Percentiles rank a stretch among this genome's conserved stretches.
These are phyloP conservation scores for Dendronephthya gigantea DNA, from an alignment of 64 coral and sea anemone species.

Conservation along the genomic window DNA sequence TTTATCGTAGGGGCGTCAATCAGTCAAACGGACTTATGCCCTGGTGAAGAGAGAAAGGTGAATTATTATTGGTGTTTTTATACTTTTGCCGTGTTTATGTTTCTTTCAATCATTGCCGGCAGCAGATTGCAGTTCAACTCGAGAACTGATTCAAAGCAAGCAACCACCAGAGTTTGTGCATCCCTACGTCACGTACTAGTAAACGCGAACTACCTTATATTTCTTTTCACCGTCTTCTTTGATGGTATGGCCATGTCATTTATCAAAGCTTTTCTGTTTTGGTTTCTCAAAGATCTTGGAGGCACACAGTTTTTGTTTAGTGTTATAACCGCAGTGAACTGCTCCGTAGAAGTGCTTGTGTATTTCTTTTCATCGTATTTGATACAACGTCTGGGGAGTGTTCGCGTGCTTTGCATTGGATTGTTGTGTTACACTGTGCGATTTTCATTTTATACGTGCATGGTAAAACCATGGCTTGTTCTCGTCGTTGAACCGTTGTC, in stretches of 20 bases:
- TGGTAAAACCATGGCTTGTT: constrained; percentile 73
- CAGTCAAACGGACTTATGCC: constrained; percentile 82
- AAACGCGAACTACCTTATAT: constrained; percentile 59
- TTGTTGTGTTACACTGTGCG: constrained; percentile 68
- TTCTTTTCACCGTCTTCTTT: constrained; percentile 79
- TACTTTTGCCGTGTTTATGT: constrained; percentile 51
- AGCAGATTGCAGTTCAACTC: constrained; percentile 52
- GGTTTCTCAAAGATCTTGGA: constrained; percentile 87
- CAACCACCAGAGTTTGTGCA: neutral
- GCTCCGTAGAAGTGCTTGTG: constrained; percentile 55
- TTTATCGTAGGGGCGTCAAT: constrained; percentile 81
- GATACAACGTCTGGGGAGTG: constrained; percentile 46
- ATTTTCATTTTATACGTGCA: constrained; percentile 70
- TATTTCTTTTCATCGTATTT: constrained; percentile 62
- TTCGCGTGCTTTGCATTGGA: constrained; percentile 71
- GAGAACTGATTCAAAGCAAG: neutral
- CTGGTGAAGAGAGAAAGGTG: constrained; percentile 60
- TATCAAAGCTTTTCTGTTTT: constrained; percentile 92
- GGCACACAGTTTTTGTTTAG: constrained; percentile 79
- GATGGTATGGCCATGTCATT: constrained; percentile 85
- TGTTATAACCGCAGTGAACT: constrained; percentile 65
- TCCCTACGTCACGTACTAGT: constrained; percentile 34
- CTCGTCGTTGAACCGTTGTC: constrained; percentile 76
- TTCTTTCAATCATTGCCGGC: constrained; percentile 55
- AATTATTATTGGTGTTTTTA: constrained; percentile 92